Evolutionary conservation across 1,140 invertebrate genomes (phyloP), one percentile per base, ranked within the genome.

Genomic region (Prorops nasuta): DNA sequence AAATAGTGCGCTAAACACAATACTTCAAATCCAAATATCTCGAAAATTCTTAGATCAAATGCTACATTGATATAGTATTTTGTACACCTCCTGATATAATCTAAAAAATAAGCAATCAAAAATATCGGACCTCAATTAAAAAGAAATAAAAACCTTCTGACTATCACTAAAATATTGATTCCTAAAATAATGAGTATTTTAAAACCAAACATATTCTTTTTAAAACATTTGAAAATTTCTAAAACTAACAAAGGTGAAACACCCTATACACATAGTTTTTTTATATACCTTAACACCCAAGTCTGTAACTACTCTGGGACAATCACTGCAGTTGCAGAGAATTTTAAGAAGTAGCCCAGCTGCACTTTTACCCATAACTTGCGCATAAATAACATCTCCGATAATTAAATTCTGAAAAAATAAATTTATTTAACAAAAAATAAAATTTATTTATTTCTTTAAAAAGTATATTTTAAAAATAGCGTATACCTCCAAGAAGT

Each of bases 371-470:
- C 81, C 78, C 62, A 85, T 83, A 37, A 94, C 87, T 51, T 86
- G 84, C 37, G 88, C 90, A 71, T 91, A 87, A 56, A 95, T 86
- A 51, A 93, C 80, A 76, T 94, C 90, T 39, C 90, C 89, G 50
- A 85, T 82, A 72, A 88, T 84, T 54, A 92, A 80, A 82, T 84
- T 86, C 89, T 91, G 68, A 24, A 78, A 79, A 74, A 36, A 35
- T 36, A 15, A 22, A 39, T 31, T 45, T 18, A 16, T 9, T 37
- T 24, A 44, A 15, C 34, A 41, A 43, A n/a, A 39, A 14, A 12
- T 34, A 1, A 6, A 20, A 14, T 12, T 17, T 24, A 17, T 24
- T 19, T 1, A 2, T 10, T 8, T 12, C 1, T 16, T 49, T 12
- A 1, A 14, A 16, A 38, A 41, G 17, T 32, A n/a, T 12, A 7